phyloP scores from a whole-genome alignment of 1,140 invertebrate genomes.

The Drosophila grimshawi region DNA sequence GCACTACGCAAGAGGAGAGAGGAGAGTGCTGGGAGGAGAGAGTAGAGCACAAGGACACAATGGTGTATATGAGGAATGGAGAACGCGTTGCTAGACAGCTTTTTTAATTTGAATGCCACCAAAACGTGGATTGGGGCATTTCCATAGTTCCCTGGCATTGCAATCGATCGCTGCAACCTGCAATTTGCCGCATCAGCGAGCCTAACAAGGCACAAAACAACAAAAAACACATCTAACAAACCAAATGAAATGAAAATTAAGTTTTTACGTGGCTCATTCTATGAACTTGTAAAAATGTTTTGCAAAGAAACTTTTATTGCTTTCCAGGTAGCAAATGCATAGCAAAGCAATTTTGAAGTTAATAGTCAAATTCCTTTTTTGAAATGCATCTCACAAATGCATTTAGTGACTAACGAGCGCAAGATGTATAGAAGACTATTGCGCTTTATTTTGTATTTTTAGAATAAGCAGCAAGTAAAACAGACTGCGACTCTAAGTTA shows the following conservation, averaged over 20 bases:
- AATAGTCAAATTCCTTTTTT: background rate
- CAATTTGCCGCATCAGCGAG: slow-evolving; percentile 74
- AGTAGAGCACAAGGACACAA: background rate
- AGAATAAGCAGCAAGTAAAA: too few species aligned
- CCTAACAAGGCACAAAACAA: slow-evolving; percentile 28
- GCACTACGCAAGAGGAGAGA: slow-evolving; percentile 14
- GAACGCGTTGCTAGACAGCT: slow-evolving; percentile 78
- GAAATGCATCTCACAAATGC: background rate
- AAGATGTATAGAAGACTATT: too few species aligned
- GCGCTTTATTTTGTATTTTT: too few species aligned
- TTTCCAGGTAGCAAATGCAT: background rate
- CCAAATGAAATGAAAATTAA: slow-evolving; percentile 17
- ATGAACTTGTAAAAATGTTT: background rate
- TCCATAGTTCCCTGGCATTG: slow-evolving; percentile 29
- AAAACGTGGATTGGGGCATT: slow-evolving; percentile 18
- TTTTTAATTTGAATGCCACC: slow-evolving; percentile 77
- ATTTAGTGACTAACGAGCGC: too few species aligned
- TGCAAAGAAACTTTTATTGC: background rate
- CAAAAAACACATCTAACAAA: slow-evolving; percentile 8
- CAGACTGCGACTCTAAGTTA: too few species aligned
- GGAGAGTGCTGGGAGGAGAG: slow-evolving; percentile 4
- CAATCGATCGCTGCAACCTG: slow-evolving; percentile 71
- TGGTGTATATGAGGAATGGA: slow-evolving; percentile 69
- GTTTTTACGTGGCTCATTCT: slow-evolving; percentile 6
- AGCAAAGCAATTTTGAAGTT: background rate